phyloP scores from a whole-genome alignment of 1,140 invertebrate species.

The Drosophila sucinea region DNA sequence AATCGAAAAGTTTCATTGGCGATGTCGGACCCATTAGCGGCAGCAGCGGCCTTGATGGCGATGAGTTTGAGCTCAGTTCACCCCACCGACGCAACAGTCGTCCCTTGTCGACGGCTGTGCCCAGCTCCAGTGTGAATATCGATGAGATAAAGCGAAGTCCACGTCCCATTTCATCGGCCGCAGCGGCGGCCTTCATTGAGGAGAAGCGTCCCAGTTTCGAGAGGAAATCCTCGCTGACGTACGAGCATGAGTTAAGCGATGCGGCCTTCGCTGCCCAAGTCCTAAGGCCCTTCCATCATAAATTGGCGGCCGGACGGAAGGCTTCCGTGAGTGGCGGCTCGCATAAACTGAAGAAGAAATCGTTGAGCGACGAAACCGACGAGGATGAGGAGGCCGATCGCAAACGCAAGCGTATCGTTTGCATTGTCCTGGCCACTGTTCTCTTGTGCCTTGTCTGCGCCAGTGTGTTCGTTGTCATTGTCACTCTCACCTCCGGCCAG shows the following conservation, averaged over 20 bases:
- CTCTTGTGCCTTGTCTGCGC: slow-evolving; percentile 88
- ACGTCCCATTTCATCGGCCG: slow-evolving; percentile 64
- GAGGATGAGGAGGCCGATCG: slow-evolving; percentile 84
- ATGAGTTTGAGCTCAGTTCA: slow-evolving; percentile 81
- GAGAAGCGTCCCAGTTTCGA: slow-evolving; percentile 82
- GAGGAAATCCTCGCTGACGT: slow-evolving; percentile 73
- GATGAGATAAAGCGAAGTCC: slow-evolving; percentile 82
- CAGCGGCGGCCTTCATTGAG: slow-evolving; percentile 71
- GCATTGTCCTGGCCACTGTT: slow-evolving; percentile 86
- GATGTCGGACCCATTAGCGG: slow-evolving; percentile 54
- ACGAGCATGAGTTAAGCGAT: slow-evolving; percentile 70
- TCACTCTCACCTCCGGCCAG: slow-evolving; percentile 87
- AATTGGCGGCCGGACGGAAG: slow-evolving; percentile 71
- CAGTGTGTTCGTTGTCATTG: slow-evolving; percentile 88
- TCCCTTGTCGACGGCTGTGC: slow-evolving; percentile 69
- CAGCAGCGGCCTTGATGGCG: slow-evolving; percentile 31
- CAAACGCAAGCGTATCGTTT: slow-evolving; percentile 86
- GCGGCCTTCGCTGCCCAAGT: slow-evolving; percentile 78
- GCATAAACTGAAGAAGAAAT: slow-evolving; percentile 78
- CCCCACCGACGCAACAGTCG: slow-evolving; percentile 82
- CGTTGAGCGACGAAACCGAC: slow-evolving; percentile 79
- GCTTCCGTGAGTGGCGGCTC: slow-evolving; percentile 65
- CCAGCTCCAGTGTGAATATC: slow-evolving; percentile 51
- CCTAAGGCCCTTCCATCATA: slow-evolving; percentile 77
- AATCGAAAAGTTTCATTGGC: slow-evolving; percentile 83